These are phyloP conservation scores for Liopterus haemorrhoidalis DNA, from an alignment of 2,888 invertebrate species.

Conservation along the genomic window DNA sequence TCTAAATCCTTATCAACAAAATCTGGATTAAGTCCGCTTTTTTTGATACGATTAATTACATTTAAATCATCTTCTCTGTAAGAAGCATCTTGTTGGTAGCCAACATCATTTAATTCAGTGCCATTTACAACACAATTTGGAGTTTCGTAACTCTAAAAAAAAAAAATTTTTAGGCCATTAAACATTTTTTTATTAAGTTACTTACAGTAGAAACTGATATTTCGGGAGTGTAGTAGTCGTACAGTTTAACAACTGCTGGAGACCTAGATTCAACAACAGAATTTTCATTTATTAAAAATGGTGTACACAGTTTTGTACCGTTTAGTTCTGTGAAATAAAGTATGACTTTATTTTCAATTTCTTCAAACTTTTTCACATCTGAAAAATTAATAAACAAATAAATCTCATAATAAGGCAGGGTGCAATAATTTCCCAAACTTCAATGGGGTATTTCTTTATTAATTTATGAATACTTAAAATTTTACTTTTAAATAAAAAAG, in stretches of 20 bases:
- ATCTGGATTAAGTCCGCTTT: slow-evolving; percentile 30
- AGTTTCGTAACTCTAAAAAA: slow-evolving; percentile 10
- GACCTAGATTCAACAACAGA: slow-evolving; percentile 46
- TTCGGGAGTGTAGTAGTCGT: slow-evolving; percentile 61
- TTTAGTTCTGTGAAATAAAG: slow-evolving; percentile 51
- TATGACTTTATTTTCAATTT: slow-evolving; percentile 46
- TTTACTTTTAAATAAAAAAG: too few relatives aligned
- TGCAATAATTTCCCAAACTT: too few relatives aligned
- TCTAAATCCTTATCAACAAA: slow-evolving; percentile 35
- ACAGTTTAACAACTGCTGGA: slow-evolving; percentile 53
- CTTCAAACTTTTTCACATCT: slow-evolving; percentile 52
- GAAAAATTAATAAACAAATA: too few relatives aligned
- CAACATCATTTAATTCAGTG: slow-evolving; percentile 3
- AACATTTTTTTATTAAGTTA: neutral
- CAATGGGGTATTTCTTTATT: too few relatives aligned
- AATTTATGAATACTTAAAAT: too few relatives aligned
- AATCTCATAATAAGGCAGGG: too few relatives aligned
- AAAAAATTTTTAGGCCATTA: neutral
- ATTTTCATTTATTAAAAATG: slow-evolving; percentile 48
- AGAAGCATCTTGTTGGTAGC: neutral
- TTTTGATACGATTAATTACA: slow-evolving; percentile 6
- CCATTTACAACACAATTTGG: neutral
- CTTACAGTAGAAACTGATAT: slow-evolving; percentile 51
- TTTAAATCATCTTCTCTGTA: slow-evolving; percentile 5
- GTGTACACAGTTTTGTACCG: slow-evolving; percentile 46